Percentiles rank a stretch among this genome's conserved stretches.
Conservation (phyloP, 1,140 invertebrate genomes). For the Drosophila seguyi region DNA sequence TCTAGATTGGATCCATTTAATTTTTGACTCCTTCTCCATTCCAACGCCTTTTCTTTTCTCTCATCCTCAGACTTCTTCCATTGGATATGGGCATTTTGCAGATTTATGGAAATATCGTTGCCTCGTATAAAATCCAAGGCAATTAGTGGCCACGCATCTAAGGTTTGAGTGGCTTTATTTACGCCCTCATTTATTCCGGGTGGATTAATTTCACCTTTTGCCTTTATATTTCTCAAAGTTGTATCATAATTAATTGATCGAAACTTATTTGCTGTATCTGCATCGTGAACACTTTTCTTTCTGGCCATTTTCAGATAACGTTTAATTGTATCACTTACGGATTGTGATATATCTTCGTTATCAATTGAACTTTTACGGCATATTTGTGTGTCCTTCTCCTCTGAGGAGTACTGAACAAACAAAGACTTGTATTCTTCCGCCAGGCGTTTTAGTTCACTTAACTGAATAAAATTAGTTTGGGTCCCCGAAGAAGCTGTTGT, state of each 20-base stretch:
- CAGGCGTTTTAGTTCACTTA: conserved; percentile 62
- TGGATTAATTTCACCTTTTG: conserved; percentile 90
- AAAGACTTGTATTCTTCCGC: conserved; percentile 49
- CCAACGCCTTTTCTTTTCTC: conserved; percentile 52
- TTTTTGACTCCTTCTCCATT: conserved; percentile 42
- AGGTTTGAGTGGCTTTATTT: conserved; percentile 90
- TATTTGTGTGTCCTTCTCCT: conserved; percentile 23
- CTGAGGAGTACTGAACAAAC: neutral
- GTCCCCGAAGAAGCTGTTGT: conserved; percentile 51
- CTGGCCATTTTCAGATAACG: conserved; percentile 93
- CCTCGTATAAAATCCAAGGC: conserved; percentile 71
- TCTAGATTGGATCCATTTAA: neutral
- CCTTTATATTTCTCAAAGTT: conserved; percentile 93
- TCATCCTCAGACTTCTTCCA: conserved; percentile 66
- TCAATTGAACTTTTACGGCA: conserved; percentile 90
- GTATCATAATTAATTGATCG: conserved; percentile 95
- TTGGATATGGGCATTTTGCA: conserved; percentile 58
- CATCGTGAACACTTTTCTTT: conserved; percentile 92
- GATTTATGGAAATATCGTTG: conserved; percentile 44
- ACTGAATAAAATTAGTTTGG: conserved; percentile 72
- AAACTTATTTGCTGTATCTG: conserved; percentile 90
- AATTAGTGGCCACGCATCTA: conserved; percentile 89
- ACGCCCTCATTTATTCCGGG: conserved; percentile 90
- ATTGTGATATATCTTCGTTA: conserved; percentile 93
- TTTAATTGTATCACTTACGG: conserved; percentile 94